Evolutionary conservation across 2,888 invertebrate genomes (phyloP).

Genomic region (Noctuana brunneofusca): DNA sequence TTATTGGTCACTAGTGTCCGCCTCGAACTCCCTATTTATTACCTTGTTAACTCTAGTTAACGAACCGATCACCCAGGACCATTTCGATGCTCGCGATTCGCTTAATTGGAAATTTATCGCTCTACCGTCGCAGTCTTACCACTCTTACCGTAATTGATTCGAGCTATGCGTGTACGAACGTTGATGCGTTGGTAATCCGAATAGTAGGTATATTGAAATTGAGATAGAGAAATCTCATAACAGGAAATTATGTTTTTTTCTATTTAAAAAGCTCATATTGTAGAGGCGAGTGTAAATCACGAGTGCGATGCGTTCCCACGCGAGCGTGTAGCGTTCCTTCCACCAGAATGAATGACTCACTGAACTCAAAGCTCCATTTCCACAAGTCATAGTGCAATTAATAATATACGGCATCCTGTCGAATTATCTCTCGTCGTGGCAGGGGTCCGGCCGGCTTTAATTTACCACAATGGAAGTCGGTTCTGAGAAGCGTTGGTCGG

Average conservation of each 20-base stretch:
- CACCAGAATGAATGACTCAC: constrained; percentile 80
- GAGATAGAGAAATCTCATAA: constrained; percentile 51
- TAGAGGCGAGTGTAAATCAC: constrained; percentile 61
- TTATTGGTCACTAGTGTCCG: constrained; percentile 73
- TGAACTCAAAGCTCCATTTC: constrained; percentile 79
- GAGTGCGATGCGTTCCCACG: constrained; percentile 73
- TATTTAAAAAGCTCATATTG: constrained; percentile 57
- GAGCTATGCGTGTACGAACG: constrained; percentile 59
- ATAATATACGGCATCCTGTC: constrained; percentile 83
- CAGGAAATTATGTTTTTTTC: constrained; percentile 49
- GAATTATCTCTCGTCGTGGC: constrained; percentile 82
- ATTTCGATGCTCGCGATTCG: constrained; percentile 57
- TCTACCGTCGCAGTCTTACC: constrained; percentile 62
- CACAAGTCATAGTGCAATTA: constrained; percentile 84
- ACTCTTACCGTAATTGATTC: constrained; percentile 74
- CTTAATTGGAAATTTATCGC: constrained; percentile 76
- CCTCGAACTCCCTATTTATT: constrained; percentile 72
- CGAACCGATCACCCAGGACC: constrained; percentile 70
- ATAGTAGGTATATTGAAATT: constrained; percentile 51
- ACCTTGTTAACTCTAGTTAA: constrained; percentile 81
- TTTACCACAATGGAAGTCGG: constrained; percentile 82
- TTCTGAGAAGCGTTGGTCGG: constrained; percentile 78
- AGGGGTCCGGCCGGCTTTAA: constrained; percentile 82
- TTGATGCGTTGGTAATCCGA: constrained; percentile 46
- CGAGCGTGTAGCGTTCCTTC: constrained; percentile 60